Evolutionary conservation across 1,140 invertebrate species (phyloP).

Genomic region (Whitmania pigra): DNA sequence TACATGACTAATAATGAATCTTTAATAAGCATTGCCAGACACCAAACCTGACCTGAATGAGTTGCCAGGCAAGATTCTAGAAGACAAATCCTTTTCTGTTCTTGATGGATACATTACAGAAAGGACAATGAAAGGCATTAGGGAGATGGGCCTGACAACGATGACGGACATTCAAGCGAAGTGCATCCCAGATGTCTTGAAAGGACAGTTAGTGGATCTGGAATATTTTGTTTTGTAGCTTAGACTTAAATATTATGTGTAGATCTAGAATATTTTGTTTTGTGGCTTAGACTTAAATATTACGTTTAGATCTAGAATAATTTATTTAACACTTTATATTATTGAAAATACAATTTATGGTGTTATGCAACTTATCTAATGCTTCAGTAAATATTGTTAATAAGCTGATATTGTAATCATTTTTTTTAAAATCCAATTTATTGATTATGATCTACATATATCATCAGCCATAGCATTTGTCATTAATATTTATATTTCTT

Average conservation of each 20-base stretch:
- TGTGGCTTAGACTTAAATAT: not conserved
- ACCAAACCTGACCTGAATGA: conserved; percentile 24
- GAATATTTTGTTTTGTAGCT: not conserved
- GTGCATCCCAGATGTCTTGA: conserved; percentile 75
- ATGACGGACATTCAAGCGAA: conserved; percentile 96
- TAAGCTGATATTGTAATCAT: too few relatives aligned
- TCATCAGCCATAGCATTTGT: too few relatives aligned
- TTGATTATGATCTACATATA: too few relatives aligned
- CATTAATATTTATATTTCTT: too few relatives aligned
- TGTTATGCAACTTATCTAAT: too few relatives aligned
- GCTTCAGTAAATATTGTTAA: too few relatives aligned
- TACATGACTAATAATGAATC: too few relatives aligned
- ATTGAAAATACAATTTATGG: too few relatives aligned
- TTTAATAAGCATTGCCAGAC: too few relatives aligned
- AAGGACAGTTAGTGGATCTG: conserved; percentile 53
- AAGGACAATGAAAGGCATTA: conserved; percentile 69
- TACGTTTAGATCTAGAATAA: conserved; percentile 23
- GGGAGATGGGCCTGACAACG: conserved; percentile 81
- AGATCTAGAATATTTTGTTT: conserved; percentile 2
- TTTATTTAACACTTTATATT: too few relatives aligned
- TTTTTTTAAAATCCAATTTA: too few relatives aligned
- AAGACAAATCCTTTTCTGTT: conserved; percentile 43
- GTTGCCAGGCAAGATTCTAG: conserved; percentile 35
- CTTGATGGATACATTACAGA: conserved; percentile 50
- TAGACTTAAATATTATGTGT: conserved; percentile 19